Evolutionary conservation across 2,797 vertebrate species (phyloP).

Genomic region (Microctenopoma stevenorrisi): DNA sequence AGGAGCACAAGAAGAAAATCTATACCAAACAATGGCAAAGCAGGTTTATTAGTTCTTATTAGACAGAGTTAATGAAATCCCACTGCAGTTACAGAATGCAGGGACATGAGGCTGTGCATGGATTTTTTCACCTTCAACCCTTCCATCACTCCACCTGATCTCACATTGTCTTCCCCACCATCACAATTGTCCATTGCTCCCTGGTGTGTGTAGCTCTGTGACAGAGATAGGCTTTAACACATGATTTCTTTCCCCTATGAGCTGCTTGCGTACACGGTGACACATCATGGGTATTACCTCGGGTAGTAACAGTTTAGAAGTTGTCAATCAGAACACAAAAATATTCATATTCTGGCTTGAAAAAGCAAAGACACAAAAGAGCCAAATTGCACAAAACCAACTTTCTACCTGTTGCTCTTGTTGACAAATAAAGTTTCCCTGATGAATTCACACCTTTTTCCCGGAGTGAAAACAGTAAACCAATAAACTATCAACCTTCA

Average conservation of each 20-base stretch:
- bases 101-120: conserved; percentile 27
- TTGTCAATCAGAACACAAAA: conserved; percentile 29
- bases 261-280: conserved; percentile 35
- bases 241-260: conserved; percentile 20
- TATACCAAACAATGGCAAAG: conserved; percentile 63
- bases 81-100: conserved; percentile 38
- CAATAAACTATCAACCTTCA: conserved; percentile 31
- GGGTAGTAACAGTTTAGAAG: conserved; percentile 1
- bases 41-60: conserved; percentile 73
- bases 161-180: conserved; percentile 19
- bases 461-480: neutral
- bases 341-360: neutral
- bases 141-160: conserved; percentile 36
- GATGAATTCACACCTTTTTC: conserved; percentile 7
- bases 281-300: conserved; percentile 33
- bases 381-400: neutral
- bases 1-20: conserved; percentile 55
- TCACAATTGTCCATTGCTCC: conserved; percentile 29
- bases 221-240: conserved; percentile 27
- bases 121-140: conserved; percentile 23
- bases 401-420: conserved; percentile 35
- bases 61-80: conserved; percentile 62
- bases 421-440: conserved; percentile 27
- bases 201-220: conserved; percentile 27
- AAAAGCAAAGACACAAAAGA: conserved; percentile 2